phyloP scores from a whole-genome alignment of 2,113 vertebrate species.

The Oncorhynchus nerka region DNA sequence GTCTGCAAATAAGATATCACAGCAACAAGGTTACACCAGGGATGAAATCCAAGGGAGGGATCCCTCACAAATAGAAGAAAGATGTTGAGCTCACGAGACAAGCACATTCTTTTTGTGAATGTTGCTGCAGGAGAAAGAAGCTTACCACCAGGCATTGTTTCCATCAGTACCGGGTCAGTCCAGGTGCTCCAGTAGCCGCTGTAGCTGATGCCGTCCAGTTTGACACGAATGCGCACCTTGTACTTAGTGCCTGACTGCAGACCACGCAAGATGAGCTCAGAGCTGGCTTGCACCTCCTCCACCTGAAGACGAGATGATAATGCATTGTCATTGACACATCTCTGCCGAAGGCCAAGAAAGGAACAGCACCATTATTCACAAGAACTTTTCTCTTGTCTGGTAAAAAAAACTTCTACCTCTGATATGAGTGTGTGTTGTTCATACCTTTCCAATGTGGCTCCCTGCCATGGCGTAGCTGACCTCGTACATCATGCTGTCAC shows the following conservation, averaged over 20 bases:
- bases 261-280: constrained; percentile 68
- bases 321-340: neutral
- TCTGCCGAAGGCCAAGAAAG: neutral
- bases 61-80: neutral
- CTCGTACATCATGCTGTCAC: constrained; percentile 78
- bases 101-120: neutral
- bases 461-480: constrained; percentile 66
- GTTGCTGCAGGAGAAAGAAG: neutral
- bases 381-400: neutral
- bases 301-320: constrained; percentile 58
- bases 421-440: neutral
- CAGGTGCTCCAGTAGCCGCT: constrained; percentile 84
- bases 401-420: too few species aligned
- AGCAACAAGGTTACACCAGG: neutral
- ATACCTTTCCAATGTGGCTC: constrained; percentile 66
- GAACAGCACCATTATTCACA: neutral
- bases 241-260: constrained; percentile 71
- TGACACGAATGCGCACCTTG: constrained; percentile 74
- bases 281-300: constrained; percentile 65
- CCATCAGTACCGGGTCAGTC: constrained; percentile 72
- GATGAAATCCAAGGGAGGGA: neutral
- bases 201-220: constrained; percentile 76
- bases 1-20: constrained; percentile 53
- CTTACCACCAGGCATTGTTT: constrained; percentile 67
- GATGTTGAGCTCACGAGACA: neutral